phyloP scores from a whole-genome alignment of 2,113 vertebrate species.

The Noturus placidus region DNA sequence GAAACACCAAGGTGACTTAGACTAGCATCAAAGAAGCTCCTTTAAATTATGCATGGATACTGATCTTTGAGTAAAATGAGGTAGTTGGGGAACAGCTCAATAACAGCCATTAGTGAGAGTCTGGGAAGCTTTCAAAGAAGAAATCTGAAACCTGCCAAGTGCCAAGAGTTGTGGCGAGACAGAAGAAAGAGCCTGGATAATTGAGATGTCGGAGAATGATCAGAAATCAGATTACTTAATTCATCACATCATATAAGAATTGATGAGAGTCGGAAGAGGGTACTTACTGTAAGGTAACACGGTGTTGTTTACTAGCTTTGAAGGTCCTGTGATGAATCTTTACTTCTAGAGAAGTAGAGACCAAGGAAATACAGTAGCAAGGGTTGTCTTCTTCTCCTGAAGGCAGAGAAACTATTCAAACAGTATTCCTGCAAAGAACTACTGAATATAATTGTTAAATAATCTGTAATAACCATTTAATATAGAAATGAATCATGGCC shows the following conservation, averaged over 20 bases:
- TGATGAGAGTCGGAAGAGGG: neutral
- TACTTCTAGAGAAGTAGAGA: constrained; percentile 7
- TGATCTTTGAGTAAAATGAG: constrained; percentile 17
- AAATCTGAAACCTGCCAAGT: constrained; percentile 46
- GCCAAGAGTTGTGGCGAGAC: constrained; percentile 37
- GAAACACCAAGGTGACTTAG: constrained; percentile 40
- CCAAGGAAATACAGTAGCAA: neutral
- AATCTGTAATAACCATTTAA: neutral
- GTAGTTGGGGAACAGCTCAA: constrained; percentile 22
- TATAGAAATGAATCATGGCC: neutral
- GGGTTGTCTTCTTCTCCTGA: neutral
- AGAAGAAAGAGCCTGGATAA: constrained; percentile 25
- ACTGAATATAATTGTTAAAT: neutral
- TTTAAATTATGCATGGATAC: constrained; percentile 49
- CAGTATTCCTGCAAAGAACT: neutral
- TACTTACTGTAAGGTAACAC: constrained; percentile 6
- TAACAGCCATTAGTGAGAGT: constrained; percentile 34
- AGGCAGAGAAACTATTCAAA: neutral
- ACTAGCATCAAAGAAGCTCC: constrained; percentile 18
- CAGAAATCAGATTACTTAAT: constrained; percentile 43
- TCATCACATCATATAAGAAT: constrained; percentile 25
- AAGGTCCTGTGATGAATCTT: neutral
- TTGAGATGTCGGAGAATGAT: constrained; percentile 13
- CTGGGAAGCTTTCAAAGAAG: constrained; percentile 45
- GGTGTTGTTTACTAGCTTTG: neutral